A percentile compares a stretch with the other conserved stretches of the same genome.
These are phyloP conservation scores for Adoxophyes honmai DNA, from an alignment of 1,140 invertebrate genomes.

Conservation along the genomic window DNA sequence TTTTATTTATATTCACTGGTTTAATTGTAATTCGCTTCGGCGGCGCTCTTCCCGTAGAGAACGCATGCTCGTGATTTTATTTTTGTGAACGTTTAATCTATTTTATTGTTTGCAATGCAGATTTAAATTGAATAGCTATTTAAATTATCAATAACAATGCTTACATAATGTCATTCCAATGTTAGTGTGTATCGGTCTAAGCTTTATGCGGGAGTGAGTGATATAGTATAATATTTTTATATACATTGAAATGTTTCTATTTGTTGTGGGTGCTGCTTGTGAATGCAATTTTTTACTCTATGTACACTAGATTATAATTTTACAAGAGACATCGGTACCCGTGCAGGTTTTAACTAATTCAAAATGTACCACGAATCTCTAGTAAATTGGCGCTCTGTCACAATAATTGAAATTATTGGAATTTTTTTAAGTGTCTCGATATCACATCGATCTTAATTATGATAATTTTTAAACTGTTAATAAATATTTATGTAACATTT, in stretches of 20 bases:
- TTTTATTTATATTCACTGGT: slow-evolving; percentile 55
- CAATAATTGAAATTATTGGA: slow-evolving; percentile 36
- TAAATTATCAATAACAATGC: slow-evolving; percentile 32
- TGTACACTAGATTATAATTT: slow-evolving; percentile 35
- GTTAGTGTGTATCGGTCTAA: slow-evolving; percentile 63
- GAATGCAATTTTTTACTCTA: slow-evolving; percentile 43
- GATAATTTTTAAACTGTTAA: slow-evolving; percentile 70
- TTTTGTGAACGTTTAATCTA: slow-evolving; percentile 34
- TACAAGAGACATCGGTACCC: slow-evolving; percentile 17
- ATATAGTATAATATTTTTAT: slow-evolving; percentile 59
- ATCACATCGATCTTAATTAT: slow-evolving; percentile 46
- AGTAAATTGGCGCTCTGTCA: slow-evolving; percentile 38
- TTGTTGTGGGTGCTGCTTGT: slow-evolving; percentile 57
- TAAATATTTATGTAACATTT: slow-evolving; percentile 74
- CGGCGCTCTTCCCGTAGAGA: slow-evolving; percentile 37
- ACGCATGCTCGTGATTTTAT: slow-evolving; percentile 51
- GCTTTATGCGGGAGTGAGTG: slow-evolving; percentile 62
- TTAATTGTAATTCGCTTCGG: slow-evolving; percentile 52
- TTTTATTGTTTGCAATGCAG: slow-evolving; percentile 26
- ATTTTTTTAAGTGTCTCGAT: slow-evolving; percentile 43
- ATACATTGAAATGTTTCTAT: slow-evolving; percentile 55
- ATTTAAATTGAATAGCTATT: slow-evolving; percentile 13
- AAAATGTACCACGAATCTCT: slow-evolving; percentile 47
- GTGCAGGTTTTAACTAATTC: slow-evolving; percentile 1
- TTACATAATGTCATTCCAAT: slow-evolving; percentile 68